Evolutionary conservation across 2,113 vertebrate species (phyloP).

Genomic region (Micronycteris hirsuta): DNA sequence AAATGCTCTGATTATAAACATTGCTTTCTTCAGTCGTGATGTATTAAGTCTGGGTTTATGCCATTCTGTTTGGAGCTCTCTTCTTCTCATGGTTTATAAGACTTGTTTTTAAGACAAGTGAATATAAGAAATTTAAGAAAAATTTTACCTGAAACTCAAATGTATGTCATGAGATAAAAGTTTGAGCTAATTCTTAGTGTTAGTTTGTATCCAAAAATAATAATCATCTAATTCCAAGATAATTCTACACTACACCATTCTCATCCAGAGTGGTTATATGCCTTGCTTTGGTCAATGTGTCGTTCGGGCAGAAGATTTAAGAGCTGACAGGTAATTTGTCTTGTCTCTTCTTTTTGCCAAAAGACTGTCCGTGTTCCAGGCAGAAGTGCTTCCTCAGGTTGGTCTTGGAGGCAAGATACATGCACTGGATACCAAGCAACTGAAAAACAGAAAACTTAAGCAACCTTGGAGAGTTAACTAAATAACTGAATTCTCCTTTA

Average conservation of each 20-base stretch:
- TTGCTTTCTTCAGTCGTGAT: neutral
- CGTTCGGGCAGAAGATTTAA: neutral
- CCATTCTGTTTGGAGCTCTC: neutral
- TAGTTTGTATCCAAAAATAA: neutral
- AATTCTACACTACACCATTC: neutral
- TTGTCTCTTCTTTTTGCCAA: neutral
- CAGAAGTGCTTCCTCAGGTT: neutral
- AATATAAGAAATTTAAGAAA: neutral
- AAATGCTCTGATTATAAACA: neutral
- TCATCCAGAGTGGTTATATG: fast-evolving
- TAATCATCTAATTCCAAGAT: neutral
- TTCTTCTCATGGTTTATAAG: neutral
- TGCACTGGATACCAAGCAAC: neutral
- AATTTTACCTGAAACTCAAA: neutral
- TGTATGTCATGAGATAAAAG: neutral
- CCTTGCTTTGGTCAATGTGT: neutral
- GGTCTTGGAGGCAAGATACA: neutral
- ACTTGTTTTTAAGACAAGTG: neutral
- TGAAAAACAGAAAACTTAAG: neutral
- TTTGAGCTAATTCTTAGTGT: neutral
- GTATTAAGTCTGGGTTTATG: neutral
- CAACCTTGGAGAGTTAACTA: neutral
- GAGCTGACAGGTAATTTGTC: neutral
- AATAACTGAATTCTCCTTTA: neutral
- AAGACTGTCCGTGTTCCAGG: neutral